Base-by-base conservation (phyloP, 2,113 vertebrate species). In the Chloroceryle aenea region DNA sequence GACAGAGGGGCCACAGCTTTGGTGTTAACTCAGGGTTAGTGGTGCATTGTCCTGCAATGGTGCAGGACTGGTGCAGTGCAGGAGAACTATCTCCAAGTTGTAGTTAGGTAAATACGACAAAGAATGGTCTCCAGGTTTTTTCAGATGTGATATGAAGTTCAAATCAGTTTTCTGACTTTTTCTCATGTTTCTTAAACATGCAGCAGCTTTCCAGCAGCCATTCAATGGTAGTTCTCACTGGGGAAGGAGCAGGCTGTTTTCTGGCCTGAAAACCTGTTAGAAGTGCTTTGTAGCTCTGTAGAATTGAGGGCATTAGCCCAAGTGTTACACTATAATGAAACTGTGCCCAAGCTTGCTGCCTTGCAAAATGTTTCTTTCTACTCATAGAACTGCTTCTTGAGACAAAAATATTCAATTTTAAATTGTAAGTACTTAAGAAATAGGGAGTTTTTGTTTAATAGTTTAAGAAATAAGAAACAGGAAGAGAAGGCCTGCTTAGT, bases 1-100 rank as follows among this genome's bases (percentile, higher is more conserved):
- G 23, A 45, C 12, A 14, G 1, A 23, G 0, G 1, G 15, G 32
- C 48, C 40, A 25, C 3, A 4, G 38, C 19, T 63, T 50, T 59
- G 64, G 29, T 1, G 1, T 40, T 32, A n/a, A 15, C 34, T 43
- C 1, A 4, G 62, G 10, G 10, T 43, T 52, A 10, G 19, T 8
- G 61, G 21, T 29, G 23, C 22, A 0, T 53, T 62, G 40, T 40
- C 21, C 61, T 42, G 64, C 25, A 8, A 2, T 8, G 38, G 18
- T 53, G 23, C 36, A 4, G 79, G 66, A 21, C 20, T 6, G 59
- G 29, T 42, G 55, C 19, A 9, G 2, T 2, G 21, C 20, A 38
- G 34, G 10, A 66, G 30, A 73, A 66, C 48, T 30, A 47, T 19
- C 50, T 58, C 22, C 48, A 50, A 22, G 12, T 5, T 77, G 71